Conservation (phyloP, 92 coral and sea anemone genomes). For the Zoanthus sansibaricus region DNA sequence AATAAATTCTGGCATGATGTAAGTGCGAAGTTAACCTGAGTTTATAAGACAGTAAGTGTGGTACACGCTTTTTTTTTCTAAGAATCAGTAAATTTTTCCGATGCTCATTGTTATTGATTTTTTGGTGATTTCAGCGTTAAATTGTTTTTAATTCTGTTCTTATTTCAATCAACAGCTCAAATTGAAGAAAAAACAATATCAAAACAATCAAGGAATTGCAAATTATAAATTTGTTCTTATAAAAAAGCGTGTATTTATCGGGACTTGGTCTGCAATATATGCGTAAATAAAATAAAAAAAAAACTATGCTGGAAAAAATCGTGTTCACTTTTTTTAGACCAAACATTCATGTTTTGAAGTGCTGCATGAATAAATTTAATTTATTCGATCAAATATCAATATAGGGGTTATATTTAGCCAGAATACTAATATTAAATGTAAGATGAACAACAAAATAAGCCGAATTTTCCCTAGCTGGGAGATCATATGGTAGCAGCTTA, state of each 20-base stretch:
- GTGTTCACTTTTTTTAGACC: neutral
- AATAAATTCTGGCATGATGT: neutral
- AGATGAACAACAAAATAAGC: neutral
- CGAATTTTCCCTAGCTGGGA: slow-evolving; percentile 3
- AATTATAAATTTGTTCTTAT: too few species aligned
- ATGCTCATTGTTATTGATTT: too few species aligned
- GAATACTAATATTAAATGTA: neutral
- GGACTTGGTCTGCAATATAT: neutral
- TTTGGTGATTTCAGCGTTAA: too few species aligned
- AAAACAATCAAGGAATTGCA: neutral
- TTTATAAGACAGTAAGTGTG: neutral
- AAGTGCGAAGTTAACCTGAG: slow-evolving; percentile 10
- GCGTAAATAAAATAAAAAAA: neutral
- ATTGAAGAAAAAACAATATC: neutral
- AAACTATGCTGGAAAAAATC: slow-evolving; percentile 11
- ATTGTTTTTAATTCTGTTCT: neutral
- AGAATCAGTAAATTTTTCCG: too few species aligned
- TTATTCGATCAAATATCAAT: neutral
- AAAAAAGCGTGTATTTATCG: neutral
- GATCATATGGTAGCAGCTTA: slow-evolving; percentile 1
- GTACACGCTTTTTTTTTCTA: neutral
- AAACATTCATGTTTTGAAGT: neutral
- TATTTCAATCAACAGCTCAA: neutral
- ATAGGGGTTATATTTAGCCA: neutral
- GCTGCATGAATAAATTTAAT: slow-evolving; percentile 1